phyloP scores from a whole-genome alignment of 2,888 invertebrate species.

The Trissolcus brochymenae region DNA sequence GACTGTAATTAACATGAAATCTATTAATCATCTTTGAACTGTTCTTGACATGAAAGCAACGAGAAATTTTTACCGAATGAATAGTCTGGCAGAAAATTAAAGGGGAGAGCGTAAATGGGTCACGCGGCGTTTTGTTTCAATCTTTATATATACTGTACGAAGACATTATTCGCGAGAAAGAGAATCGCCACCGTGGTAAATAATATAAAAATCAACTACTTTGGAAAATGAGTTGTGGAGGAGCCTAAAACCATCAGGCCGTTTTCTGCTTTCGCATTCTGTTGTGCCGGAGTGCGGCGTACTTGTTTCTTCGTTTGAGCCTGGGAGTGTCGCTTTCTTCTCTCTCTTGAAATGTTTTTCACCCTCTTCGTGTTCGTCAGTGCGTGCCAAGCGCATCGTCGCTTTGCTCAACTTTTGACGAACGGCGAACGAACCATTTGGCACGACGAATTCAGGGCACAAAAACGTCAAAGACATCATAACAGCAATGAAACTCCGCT shows the following conservation, averaged over 20 bases:
- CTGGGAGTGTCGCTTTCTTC: constrained; percentile 44
- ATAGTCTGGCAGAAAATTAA: neutral
- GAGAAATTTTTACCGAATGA: constrained; percentile 5
- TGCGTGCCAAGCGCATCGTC: constrained; percentile 51
- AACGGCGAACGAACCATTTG: constrained; percentile 42
- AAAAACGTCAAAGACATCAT: neutral
- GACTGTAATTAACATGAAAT: constrained; percentile 29
- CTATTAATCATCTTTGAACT: constrained; percentile 39
- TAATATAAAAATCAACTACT: constrained; percentile 66
- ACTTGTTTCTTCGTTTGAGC: constrained; percentile 59
- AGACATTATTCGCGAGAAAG: constrained; percentile 14
- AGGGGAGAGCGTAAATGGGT: constrained; percentile 17
- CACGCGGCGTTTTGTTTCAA: constrained; percentile 25
- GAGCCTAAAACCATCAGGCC: constrained; percentile 47
- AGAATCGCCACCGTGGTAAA: constrained; percentile 54
- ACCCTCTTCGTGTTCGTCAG: constrained; percentile 40
- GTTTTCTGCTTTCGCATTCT: constrained; percentile 59
- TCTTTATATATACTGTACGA: constrained; percentile 16
- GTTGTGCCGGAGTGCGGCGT: constrained; percentile 56
- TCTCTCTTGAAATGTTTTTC: constrained; percentile 43
- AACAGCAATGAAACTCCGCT: neutral
- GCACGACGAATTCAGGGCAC: neutral
- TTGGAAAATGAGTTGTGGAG: constrained; percentile 63
- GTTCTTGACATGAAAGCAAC: constrained; percentile 1
- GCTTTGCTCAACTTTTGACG: constrained; percentile 47